Conservation (phyloP, 1,140 invertebrate genomes). For the Nasonia longicornis region DNA sequence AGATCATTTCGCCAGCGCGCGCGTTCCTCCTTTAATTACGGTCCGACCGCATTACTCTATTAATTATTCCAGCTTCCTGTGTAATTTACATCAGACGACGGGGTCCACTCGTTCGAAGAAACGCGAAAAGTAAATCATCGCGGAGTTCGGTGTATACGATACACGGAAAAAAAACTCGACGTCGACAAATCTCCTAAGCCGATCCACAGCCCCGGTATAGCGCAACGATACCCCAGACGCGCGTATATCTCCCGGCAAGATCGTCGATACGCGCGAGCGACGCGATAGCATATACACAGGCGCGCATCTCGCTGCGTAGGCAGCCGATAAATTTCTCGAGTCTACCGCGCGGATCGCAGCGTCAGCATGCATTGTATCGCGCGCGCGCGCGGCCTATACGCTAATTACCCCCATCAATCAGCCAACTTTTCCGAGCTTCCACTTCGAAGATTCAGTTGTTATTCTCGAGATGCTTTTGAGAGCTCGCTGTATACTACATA, state of each 20-base stretch:
- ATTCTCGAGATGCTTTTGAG: too few species aligned
- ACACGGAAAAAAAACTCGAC: too few species aligned
- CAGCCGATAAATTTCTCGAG: neutral
- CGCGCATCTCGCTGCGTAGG: neutral
- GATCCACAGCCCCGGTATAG: neutral
- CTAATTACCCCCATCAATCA: neutral
- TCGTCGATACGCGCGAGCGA: neutral
- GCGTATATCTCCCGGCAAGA: neutral
- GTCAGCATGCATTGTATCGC: neutral
- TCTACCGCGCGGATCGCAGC: neutral
- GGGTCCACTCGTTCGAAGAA: too few species aligned
- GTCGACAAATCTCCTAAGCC: neutral
- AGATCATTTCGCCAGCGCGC: neutral
- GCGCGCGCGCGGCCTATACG: too few species aligned
- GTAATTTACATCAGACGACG: neutral
- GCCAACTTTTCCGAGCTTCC: neutral
- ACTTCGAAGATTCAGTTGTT: neutral
- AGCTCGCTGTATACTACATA: too few species aligned
- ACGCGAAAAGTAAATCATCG: neutral
- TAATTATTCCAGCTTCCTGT: neutral
- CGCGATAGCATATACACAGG: too few species aligned
- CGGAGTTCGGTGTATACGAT: neutral
- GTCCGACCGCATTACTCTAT: neutral
- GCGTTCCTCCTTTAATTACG: slow-evolving; percentile 10
- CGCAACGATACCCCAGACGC: neutral